Base-by-base conservation (phyloP, 1,140 invertebrate genomes). In the Bombus sylvicola region DNA sequence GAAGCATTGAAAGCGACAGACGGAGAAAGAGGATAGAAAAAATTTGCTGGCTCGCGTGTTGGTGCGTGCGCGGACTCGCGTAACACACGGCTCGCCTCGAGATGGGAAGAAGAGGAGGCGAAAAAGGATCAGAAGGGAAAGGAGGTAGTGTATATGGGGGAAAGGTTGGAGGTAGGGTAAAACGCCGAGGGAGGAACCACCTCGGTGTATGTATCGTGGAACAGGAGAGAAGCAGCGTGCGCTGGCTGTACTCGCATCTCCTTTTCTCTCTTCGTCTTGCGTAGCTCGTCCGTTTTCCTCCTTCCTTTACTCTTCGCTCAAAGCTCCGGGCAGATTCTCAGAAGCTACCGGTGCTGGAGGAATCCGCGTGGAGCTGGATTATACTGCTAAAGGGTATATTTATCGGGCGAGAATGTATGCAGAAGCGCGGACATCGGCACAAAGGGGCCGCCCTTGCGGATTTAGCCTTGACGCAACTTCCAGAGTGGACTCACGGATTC, bases 311-410 rank as follows among this genome's bases (percentile, higher is more conserved):
- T 43, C 34, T 71, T 84, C 83, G 85, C 85, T 85, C 82, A 68
- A 86, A 90, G 83, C 89, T 90, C 53, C 76, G 66, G 90, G 90
- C 90, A 85, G 90, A 86, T 91, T 93, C 92, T 93, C 92, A 92
- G 91, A 92, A 93, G 92, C 92, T 93, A 93, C 92, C 91, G 92
- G 92, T 92, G 88, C 92, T 91, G 84, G 89, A 84, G 92, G 92
- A 93, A 93, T 93, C 92, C 89, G 91, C 92, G 92, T 82, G 90
- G 90, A 93, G 92, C 92, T 92, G 93, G 94, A 95, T 95, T 95
- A 95, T 94, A 93, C 93, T 95, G 94, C 94, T 94, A 95, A 94
- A 95, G 94, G 94, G 94, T 95, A 95, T 94, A 95, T 95, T 95
- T 95, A 95, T 95, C 94, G 94, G 94, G 94, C 94, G 94, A 94